Base-by-base conservation (phyloP, 35 echinoderm and acorn worm genomes). In the Strongylocentrotus purpuratus region DNA sequence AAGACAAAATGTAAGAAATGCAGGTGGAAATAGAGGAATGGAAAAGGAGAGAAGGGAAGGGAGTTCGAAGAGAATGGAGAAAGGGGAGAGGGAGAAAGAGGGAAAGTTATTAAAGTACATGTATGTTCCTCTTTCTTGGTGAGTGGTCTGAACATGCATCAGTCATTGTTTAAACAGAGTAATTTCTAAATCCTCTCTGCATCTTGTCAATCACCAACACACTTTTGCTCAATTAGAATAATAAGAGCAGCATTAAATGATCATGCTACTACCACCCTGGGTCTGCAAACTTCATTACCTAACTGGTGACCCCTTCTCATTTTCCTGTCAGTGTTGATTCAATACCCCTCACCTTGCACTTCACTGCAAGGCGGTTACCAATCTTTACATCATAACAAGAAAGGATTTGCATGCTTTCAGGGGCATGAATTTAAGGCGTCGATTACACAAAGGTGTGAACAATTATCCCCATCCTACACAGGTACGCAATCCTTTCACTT, bases 131-230 rank as follows among this genome's bases (percentile, higher is more conserved):
- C 22, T 25, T n/a, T 28, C 65, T 28, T 78, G 7, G 20, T 78
- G 65, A 78, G 65, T 78, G 65, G 65, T 78, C 65, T 78, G 0
- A 78, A n/a, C 22, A 78, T 78, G 4, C 65, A 78, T 31, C 65
- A 78, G 22, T 78, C 65, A 78, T 78, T 78, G 65, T n/a, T 55
- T 55, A 15, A 78, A 78, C 65, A 78, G 65, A 28, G 65, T 78
- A 78, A 78, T 78, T 59, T 78, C 22, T 31, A 78, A 78, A 78
- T 78, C 65, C 65, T 78, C 65, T 78, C 65, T 28, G 4, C 65
- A 78, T 78, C 65, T 78, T 78, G 65, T 78, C 65, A 78, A 78
- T 78, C 65, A 78, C 20, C 65, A 78, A 78, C 65, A 78, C 65
- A 78, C 65, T 78, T 78, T 78, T n/a, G 6, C 65, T 78, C 65